A percentile compares a stretch with the other conserved stretches of the same genome.
Evolutionary conservation across 2,113 vertebrate species (phyloP).

Genomic region (Ceuthmochares aereus): DNA sequence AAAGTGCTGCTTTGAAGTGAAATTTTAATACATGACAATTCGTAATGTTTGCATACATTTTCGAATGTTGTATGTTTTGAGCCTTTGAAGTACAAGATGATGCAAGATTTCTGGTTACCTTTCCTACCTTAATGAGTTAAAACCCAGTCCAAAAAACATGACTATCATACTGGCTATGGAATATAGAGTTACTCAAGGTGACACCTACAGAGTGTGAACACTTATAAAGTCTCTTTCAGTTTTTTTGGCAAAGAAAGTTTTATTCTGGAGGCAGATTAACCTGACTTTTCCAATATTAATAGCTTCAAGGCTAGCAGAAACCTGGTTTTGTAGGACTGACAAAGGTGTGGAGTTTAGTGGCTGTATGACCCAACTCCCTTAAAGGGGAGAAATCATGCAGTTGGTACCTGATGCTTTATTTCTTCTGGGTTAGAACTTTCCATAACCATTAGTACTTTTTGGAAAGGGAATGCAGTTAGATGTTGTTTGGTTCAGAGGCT

Average conservation of each 20-base stretch:
- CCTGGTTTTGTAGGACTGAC: not conserved
- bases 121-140: not conserved
- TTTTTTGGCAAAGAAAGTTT: not conserved
- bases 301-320: not conserved
- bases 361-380: not conserved
- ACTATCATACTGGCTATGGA: not conserved
- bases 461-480: not conserved
- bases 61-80: not conserved
- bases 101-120: not conserved
- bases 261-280: not conserved
- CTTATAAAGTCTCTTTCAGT: not conserved
- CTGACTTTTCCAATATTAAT: not conserved
- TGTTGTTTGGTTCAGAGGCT: not conserved
- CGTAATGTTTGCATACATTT: accelerated
- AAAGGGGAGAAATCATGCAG: not conserved
- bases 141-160: not conserved
- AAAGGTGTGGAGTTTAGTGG: not conserved
- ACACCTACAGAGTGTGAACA: not conserved
- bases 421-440: not conserved
- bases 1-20: not conserved
- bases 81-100: not conserved
- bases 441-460: not conserved
- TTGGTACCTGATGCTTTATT: not conserved
- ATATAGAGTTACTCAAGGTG: not conserved
- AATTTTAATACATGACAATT: not conserved